A percentile compares a stretch with the other conserved stretches of the same genome.
These are phyloP conservation scores for Doris montereyensis DNA, from an alignment of 2,888 invertebrate species.

Conservation along the genomic window DNA sequence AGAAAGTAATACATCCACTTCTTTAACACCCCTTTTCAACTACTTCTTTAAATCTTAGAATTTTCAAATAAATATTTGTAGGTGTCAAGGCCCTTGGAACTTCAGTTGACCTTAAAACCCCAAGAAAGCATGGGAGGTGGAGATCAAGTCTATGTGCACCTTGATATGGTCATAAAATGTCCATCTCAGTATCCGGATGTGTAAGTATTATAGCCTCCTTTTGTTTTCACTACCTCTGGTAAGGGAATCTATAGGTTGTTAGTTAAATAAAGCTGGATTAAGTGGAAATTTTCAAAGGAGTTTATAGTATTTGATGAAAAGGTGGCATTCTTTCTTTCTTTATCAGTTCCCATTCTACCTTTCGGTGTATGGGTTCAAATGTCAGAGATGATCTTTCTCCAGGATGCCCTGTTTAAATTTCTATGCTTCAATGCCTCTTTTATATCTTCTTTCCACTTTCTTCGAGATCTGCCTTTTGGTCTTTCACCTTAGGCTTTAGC, in stretches of 20 bases:
- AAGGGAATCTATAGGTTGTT: neutral
- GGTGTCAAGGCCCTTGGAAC: constrained; percentile 83
- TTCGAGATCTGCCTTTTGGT: no score
- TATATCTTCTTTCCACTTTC: no score
- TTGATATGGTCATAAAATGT: constrained; percentile 85
- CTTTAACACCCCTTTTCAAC: neutral
- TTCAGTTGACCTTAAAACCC: constrained; percentile 83
- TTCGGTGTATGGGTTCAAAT: neutral
- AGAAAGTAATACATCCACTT: neutral
- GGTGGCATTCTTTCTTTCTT: neutral
- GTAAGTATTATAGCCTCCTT: constrained; percentile 75
- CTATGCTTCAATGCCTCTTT: no score
- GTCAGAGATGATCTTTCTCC: no score
- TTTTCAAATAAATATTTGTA: constrained; percentile 52
- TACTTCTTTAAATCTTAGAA: neutral
- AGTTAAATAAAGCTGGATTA: neutral
- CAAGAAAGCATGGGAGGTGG: constrained; percentile 83
- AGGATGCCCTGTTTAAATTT: no score
- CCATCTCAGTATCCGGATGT: constrained; percentile 85
- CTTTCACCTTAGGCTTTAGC: no score
- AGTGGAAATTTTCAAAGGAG: neutral
- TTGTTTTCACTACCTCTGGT: no score
- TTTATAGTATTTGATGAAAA: neutral
- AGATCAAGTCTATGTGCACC: constrained; percentile 80
- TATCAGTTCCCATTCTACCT: neutral